phyloP scores from a whole-genome alignment of 1,140 invertebrate genomes.

The Bombus confusus region DNA sequence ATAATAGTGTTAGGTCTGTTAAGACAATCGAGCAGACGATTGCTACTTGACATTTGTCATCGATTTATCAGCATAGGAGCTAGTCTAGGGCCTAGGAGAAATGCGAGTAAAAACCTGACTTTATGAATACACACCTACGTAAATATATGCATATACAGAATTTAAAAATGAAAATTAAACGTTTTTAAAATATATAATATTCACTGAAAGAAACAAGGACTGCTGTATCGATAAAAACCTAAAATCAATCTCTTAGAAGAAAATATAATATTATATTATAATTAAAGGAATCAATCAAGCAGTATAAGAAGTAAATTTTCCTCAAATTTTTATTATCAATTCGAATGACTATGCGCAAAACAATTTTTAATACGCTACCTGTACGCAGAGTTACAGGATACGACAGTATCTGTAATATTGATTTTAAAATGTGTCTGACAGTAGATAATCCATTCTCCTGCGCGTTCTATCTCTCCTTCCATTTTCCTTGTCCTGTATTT shows the following conservation, averaged over 20 bases:
- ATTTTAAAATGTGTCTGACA: constrained; percentile 10
- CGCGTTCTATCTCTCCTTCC: background rate
- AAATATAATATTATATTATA: too few relatives aligned
- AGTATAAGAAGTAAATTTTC: background rate
- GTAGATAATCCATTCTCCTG: background rate
- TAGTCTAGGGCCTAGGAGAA: too few relatives aligned
- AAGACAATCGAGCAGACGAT: constrained; percentile 1
- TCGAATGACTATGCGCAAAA: background rate
- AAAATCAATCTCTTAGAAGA: too few relatives aligned
- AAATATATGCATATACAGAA: too few relatives aligned
- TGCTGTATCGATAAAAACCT: background rate
- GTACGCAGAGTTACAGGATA: background rate
- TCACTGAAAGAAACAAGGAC: too few relatives aligned
- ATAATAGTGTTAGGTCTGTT: constrained; percentile 16
- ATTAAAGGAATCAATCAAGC: background rate
- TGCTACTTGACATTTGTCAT: background rate
- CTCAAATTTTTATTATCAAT: background rate
- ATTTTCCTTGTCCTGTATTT: background rate
- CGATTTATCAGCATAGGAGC: background rate
- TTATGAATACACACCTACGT: too few relatives aligned
- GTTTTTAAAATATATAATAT: background rate
- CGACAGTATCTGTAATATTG: background rate
- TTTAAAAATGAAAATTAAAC: too few relatives aligned
- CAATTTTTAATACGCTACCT: background rate
- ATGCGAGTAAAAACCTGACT: background rate